Conservation (phyloP, 2,888 invertebrate species). For the Ophraella communa region DNA sequence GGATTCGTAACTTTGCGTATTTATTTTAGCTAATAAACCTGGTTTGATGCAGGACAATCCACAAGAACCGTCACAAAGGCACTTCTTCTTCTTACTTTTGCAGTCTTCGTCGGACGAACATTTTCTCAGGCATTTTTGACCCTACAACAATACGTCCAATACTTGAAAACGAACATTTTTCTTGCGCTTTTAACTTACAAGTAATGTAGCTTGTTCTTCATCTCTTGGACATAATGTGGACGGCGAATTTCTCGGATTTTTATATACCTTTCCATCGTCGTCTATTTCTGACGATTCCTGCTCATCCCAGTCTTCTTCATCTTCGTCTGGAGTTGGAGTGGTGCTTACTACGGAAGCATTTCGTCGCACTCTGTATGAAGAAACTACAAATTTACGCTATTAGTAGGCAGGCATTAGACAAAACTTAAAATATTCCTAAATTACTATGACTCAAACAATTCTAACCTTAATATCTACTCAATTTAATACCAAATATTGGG, state of each 20-base stretch:
- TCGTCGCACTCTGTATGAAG: constrained; percentile 23
- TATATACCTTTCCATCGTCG: constrained; percentile 83
- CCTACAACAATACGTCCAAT: constrained; percentile 58
- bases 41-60: constrained; percentile 98
- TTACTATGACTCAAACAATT: too few relatives aligned
- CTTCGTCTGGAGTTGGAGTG: constrained; percentile 65
- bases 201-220: constrained; percentile 81
- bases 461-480: too few relatives aligned
- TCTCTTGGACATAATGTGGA: constrained; percentile 85
- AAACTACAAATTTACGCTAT: too few relatives aligned
- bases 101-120: constrained; percentile 95
- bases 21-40: constrained; percentile 63
- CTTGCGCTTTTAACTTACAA: too few relatives aligned
- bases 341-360: constrained; percentile 37
- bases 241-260: constrained; percentile 88
- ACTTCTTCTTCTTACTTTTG: constrained; percentile 95
- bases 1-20: background rate
- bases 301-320: constrained; percentile 59
- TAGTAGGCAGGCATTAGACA: too few relatives aligned
- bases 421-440: background rate
- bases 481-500: too few relatives aligned
- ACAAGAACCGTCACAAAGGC: constrained; percentile 95
- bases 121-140: constrained; percentile 88
- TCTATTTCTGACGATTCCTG: constrained; percentile 68
- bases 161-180: too few relatives aligned